These are phyloP conservation scores for Apteryx owenii DNA, from an alignment of 2,113 vertebrate species.

Conservation along the genomic window DNA sequence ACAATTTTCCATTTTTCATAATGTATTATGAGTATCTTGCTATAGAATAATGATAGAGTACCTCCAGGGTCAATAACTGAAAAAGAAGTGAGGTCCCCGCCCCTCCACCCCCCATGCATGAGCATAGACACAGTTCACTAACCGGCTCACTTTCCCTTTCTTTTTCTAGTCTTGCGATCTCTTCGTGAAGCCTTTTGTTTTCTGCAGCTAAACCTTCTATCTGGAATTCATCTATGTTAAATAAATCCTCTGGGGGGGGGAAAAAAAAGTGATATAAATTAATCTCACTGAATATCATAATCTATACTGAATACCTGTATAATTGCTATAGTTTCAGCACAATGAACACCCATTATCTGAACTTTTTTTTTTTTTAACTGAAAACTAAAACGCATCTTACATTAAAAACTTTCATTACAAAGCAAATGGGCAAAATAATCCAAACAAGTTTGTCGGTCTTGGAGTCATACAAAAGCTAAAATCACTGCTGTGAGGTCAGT, in stretches of 20 bases:
- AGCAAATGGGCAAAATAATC: not conserved
- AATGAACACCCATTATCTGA: not conserved
- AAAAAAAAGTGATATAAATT: not conserved
- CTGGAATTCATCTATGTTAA: constrained; percentile 86
- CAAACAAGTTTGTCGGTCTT: not conserved
- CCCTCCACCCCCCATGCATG: not conserved
- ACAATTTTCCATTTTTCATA: not conserved
- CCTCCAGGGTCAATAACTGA: not conserved
- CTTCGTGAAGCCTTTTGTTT: constrained; percentile 82
- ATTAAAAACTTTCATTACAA: not conserved
- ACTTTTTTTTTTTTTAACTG: not conserved
- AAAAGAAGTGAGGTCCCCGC: not conserved
- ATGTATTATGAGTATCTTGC: not conserved
- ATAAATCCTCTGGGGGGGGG: constrained; percentile 82
- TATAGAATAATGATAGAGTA: not conserved
- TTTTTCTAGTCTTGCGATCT: constrained; percentile 87
- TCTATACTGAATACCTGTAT: not conserved
- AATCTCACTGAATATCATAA: not conserved
- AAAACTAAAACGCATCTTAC: not conserved
- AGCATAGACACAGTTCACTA: constrained; percentile 46
- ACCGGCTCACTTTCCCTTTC: constrained; percentile 90
- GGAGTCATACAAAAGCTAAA: not conserved
- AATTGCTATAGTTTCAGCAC: not conserved
- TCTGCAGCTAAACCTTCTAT: constrained; percentile 83
- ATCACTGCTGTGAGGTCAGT: not conserved